Evolutionary conservation across 2,797 vertebrate genomes (phyloP).

Genomic region (Sciaenops ocellatus): DNA sequence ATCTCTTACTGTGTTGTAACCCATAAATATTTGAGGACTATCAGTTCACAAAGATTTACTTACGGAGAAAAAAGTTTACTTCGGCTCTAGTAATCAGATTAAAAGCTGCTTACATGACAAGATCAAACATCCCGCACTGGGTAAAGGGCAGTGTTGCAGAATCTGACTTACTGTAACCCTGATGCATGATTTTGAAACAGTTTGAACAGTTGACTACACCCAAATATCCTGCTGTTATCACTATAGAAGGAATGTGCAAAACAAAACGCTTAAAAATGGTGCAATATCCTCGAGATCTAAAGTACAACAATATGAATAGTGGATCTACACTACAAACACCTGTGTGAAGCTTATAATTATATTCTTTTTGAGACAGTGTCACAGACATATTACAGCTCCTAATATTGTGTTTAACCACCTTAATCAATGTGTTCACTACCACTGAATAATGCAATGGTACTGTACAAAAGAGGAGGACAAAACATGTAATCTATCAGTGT

Average conservation of each 20-base stretch:
- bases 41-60: conserved; percentile 37
- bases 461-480: not conserved
- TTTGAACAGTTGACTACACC: not conserved
- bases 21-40: conserved; percentile 32
- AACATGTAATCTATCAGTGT: too few species aligned
- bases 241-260: not conserved
- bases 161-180: not conserved
- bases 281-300: not conserved
- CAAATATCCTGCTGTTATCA: not conserved
- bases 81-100: conserved; percentile 24
- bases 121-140: conserved; percentile 32
- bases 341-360: not conserved
- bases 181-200: not conserved
- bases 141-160: conserved; percentile 46
- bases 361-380: too few species aligned
- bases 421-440: not conserved
- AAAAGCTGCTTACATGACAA: conserved; percentile 27
- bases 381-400: not conserved
- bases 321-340: too few species aligned
- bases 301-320: not conserved
- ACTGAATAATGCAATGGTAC: not conserved
- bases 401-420: not conserved
- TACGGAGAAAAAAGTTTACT: conserved; percentile 13
- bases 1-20: conserved; percentile 23
- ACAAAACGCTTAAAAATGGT: not conserved